A percentile compares a stretch with the other conserved stretches of the same genome.
Conservation (phyloP, 2,888 invertebrate genomes). For the Xanthia togata region DNA sequence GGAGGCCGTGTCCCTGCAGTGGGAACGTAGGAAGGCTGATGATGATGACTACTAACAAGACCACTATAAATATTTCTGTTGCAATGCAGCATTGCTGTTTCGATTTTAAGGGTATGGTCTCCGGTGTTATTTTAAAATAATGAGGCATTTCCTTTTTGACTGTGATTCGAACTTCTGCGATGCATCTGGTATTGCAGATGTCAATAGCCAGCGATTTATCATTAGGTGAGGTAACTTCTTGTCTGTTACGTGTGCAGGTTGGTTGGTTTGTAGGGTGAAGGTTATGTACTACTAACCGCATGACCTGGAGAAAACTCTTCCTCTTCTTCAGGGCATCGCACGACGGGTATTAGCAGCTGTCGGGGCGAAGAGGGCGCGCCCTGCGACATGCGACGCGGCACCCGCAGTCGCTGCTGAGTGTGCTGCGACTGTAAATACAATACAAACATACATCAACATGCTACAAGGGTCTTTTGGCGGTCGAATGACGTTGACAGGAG, state of each 20-base stretch:
- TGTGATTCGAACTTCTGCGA: neutral
- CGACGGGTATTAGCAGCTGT: slow-evolving; percentile 52
- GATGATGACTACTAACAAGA: no score
- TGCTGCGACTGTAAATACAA: slow-evolving; percentile 26
- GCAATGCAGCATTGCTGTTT: neutral
- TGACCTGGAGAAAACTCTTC: slow-evolving; percentile 75
- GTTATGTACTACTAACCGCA: slow-evolving; percentile 65
- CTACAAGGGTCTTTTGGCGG: neutral
- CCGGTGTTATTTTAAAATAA: neutral
- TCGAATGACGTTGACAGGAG: no score
- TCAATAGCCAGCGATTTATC: neutral
- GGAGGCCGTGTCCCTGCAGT: no score
- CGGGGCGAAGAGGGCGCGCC: slow-evolving; percentile 72
- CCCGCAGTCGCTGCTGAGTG: slow-evolving; percentile 60
- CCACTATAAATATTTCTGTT: no score
- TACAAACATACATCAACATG: neutral
- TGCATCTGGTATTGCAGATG: neutral
- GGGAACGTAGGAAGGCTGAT: no score
- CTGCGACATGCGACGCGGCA: slow-evolving; percentile 72
- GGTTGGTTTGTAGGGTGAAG: neutral
- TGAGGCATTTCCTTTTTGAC: neutral
- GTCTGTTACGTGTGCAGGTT: neutral
- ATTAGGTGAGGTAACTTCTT: neutral
- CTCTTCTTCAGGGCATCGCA: slow-evolving; percentile 75
- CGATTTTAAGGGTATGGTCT: neutral